Conservation (phyloP, 2,797 vertebrate genomes). For the Enteromius paludinosus region DNA sequence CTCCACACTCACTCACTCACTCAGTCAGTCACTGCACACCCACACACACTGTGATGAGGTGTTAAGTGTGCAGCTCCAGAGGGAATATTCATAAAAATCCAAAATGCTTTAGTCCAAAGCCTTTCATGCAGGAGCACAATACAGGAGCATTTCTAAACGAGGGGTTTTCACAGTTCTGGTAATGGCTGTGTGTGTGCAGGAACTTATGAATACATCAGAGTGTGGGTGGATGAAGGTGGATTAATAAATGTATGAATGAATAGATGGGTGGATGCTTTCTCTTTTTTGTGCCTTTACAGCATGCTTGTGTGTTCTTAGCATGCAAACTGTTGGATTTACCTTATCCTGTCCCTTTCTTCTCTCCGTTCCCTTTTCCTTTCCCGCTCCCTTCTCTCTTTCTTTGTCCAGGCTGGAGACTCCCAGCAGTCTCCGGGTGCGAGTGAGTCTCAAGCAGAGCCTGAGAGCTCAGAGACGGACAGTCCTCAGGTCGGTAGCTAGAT, state of each 20-base stretch:
- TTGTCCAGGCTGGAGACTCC: conserved; percentile 91
- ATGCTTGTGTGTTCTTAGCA: neutral
- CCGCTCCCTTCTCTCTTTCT: conserved; percentile 55
- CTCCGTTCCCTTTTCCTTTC: conserved; percentile 20
- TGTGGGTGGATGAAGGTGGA: conserved; percentile 29
- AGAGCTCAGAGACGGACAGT: conserved; percentile 91
- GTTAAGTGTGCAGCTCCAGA: conserved; percentile 62
- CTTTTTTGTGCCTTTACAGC: neutral
- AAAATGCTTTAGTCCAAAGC: conserved; percentile 51
- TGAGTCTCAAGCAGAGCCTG: conserved; percentile 90
- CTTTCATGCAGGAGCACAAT: conserved; percentile 50
- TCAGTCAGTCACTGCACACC: conserved; percentile 34
- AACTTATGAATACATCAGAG: conserved; percentile 34
- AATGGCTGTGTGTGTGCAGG: conserved; percentile 18
- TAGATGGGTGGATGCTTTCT: neutral
- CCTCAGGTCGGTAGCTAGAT: conserved; percentile 99
- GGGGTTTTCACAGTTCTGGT: conserved; percentile 19
- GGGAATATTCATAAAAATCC: conserved; percentile 54
- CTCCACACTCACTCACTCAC: conserved; percentile 21
- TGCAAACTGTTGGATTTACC: neutral
- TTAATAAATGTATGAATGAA: conserved; percentile 19
- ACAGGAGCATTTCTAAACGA: conserved; percentile 30
- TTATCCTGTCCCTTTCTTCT: neutral
- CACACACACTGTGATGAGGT: conserved; percentile 48
- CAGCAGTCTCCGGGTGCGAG: conserved; percentile 93